Base-by-base conservation (phyloP, 1,140 invertebrate species). In the Tyrophagus putrescentiae region DNA sequence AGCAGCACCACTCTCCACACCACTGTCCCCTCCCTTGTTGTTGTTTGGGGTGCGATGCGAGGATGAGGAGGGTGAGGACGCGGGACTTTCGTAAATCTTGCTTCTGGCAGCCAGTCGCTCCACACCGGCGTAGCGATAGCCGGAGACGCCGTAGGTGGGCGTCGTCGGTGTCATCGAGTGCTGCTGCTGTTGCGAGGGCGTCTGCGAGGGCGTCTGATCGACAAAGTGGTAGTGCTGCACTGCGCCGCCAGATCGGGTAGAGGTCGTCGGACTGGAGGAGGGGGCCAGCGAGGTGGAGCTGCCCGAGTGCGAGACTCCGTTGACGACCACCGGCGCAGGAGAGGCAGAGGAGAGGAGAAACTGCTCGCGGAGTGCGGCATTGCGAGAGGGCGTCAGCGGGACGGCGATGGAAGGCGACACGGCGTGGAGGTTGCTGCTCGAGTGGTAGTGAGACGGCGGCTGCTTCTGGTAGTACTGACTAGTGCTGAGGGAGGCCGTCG, bases 71-170 rank as follows among this genome's bases (percentile, higher is more conserved):
- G 60, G 50, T 21, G 48, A 57, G 28, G 44, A 7, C 18, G 27
- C 42, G 32, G 28, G n/a, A 42, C 23, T 39, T 13, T 62, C 67
- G 41, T 69, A 78, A 64, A 83, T 78, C 65, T 82, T 77, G 67
- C 84, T 82, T 41, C 82, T 74, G 7, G 82, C 73, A 18, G 81
- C 81, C 62, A 84, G 72, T 65, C 81, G 77, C 67, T 84, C 82
- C 11, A 83, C 73, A 67, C 82, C 83, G 16, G 82, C 80, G 48
- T 72, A 67, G 59, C 83, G 72, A 62, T 79, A 72, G 0, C 54
- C 48, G 23, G 50, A 45, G 13, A 29, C 52, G 4, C 27, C 41
- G 33, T 39, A 31, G 1, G 57, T 34, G 6, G 60, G 48, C 16
- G 21, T 53, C 18, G 39, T 60, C 13, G 59, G 57, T 7, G 23